A percentile compares a stretch with the other conserved stretches of the same genome.
Evolutionary conservation across 2,888 invertebrate species (phyloP).

Genomic region (Erebia epiphron): DNA sequence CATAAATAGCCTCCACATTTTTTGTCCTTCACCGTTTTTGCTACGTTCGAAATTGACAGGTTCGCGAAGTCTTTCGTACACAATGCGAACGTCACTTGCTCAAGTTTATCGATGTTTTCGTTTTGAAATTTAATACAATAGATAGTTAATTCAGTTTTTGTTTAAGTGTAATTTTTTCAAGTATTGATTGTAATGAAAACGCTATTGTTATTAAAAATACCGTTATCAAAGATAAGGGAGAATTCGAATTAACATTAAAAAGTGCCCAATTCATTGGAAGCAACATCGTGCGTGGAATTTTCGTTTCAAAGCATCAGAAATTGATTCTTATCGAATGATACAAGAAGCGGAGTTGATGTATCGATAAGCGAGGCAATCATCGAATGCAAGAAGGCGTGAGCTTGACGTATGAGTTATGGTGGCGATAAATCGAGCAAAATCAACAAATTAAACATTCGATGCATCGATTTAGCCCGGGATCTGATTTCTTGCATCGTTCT

Average conservation of each 20-base stretch:
- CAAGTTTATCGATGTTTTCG: constrained; percentile 17
- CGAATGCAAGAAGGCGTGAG: constrained; percentile 64
- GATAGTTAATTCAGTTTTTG: constrained; percentile 22
- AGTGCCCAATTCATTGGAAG: constrained; percentile 16
- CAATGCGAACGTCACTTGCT: constrained; percentile 33
- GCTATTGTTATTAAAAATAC: constrained; percentile 11
- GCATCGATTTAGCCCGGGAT: constrained; percentile 32
- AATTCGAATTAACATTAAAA: constrained; percentile 15
- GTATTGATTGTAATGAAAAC: not conserved
- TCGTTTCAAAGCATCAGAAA: constrained; percentile 34
- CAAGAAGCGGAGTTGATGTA: constrained; percentile 45
- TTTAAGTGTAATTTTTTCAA: not conserved
- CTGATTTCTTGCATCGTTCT: constrained; percentile 28
- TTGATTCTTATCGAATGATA: constrained; percentile 41
- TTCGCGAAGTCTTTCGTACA: constrained; percentile 35
- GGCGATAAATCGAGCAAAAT: constrained; percentile 72
- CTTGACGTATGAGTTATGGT: constrained; percentile 61
- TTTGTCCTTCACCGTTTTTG: constrained; percentile 48
- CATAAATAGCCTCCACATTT: constrained; percentile 63
- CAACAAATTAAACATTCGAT: constrained; percentile 52
- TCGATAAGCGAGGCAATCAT: constrained; percentile 50
- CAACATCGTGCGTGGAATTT: constrained; percentile 22
- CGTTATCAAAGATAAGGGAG: constrained; percentile 11
- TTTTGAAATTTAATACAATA: constrained; percentile 25
- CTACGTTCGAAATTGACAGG: constrained; percentile 39